Evolutionary conservation across 2,113 vertebrate species (phyloP).

Genomic region (Octodon degus): DNA sequence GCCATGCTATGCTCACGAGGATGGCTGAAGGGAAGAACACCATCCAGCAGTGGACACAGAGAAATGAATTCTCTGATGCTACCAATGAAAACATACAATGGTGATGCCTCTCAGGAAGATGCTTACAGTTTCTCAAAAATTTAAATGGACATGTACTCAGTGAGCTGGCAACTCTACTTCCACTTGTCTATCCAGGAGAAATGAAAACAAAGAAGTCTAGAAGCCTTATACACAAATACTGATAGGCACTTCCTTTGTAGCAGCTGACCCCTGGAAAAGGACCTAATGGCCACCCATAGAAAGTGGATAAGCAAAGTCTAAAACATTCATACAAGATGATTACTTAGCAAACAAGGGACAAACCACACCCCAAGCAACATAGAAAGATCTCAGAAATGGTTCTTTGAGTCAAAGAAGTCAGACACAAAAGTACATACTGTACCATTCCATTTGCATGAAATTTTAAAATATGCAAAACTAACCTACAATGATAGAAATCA

Average conservation of each 20-base stretch:
- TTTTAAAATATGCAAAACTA: constrained; percentile 34
- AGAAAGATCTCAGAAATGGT: neutral
- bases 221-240: neutral
- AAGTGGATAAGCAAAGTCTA: neutral
- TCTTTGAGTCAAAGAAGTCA: constrained; percentile 6
- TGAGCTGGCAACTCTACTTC: neutral
- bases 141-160: neutral
- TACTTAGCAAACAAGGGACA: neutral
- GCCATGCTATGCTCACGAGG: neutral
- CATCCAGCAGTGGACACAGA: neutral
- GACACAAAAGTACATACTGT: neutral
- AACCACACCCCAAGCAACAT: neutral
- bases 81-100: neutral
- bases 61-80: neutral
- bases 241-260: neutral
- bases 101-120: neutral
- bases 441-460: constrained; percentile 30
- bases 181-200: neutral
- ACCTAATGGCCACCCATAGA: neutral
- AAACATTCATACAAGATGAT: neutral
- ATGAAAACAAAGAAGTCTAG: neutral
- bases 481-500: constrained; percentile 53
- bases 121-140: neutral
- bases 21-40: neutral
- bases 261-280: neutral